Percentiles rank a stretch among this genome's conserved stretches.
These are phyloP conservation scores for Tetragnatha montana DNA, from an alignment of 2,888 invertebrate genomes.

Conservation along the genomic window DNA sequence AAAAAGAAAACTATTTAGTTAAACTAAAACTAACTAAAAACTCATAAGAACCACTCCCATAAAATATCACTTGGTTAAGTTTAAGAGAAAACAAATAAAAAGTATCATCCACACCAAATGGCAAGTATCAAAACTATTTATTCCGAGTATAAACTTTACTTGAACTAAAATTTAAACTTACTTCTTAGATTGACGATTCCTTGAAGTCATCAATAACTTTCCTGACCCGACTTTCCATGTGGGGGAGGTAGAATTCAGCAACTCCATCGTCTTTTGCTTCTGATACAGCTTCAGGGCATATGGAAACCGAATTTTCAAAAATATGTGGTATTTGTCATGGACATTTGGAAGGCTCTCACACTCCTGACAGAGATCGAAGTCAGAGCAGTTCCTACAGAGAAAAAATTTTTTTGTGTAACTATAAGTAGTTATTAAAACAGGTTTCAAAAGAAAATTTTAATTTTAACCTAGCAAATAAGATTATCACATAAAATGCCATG, in stretches of 20 bases:
- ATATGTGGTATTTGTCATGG: conserved; percentile 75
- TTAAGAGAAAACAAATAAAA: no score
- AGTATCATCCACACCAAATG: no score
- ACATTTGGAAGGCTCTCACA: conserved; percentile 74
- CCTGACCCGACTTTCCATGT: background rate
- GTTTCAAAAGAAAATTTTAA: background rate
- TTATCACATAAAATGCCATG: no score
- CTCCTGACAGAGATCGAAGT: conserved; percentile 76
- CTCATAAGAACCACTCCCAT: no score
- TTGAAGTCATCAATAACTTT: conserved; percentile 17
- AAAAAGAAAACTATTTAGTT: background rate
- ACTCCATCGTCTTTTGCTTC: conserved; percentile 37
- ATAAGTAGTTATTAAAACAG: background rate
- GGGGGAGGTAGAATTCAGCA: conserved; percentile 19
- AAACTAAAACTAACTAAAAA: no score
- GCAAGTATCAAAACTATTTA: no score
- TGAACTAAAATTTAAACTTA: conserved; percentile 17
- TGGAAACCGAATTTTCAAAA: conserved; percentile 74
- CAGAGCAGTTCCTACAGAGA: conserved; percentile 75
- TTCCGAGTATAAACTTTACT: no score
- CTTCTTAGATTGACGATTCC: conserved; percentile 45
- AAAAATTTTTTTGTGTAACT: background rate
- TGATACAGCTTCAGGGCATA: conserved; percentile 48
- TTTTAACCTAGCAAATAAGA: background rate
- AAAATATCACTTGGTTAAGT: no score